Percentiles rank a stretch among this genome's conserved stretches.
Conservation (phyloP, 2,113 vertebrate species). For the Pollimyrus isidori region DNA sequence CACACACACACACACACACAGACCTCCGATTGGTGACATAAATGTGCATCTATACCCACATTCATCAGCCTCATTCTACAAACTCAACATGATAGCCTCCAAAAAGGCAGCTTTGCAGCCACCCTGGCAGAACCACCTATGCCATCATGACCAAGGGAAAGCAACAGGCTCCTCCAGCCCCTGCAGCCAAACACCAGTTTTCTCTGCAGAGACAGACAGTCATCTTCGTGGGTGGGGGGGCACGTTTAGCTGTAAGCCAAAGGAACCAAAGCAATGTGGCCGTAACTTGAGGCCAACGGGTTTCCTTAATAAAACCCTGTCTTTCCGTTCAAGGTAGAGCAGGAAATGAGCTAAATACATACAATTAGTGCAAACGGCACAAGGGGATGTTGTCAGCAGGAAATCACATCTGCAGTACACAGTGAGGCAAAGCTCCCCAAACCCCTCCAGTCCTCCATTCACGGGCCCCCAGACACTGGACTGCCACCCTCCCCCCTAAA, state of each 20-base stretch:
- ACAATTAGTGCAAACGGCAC: not conserved
- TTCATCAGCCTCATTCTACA: too few relatives aligned
- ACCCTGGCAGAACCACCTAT: not conserved
- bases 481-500: rapidly evolving
- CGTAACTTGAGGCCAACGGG: not conserved
- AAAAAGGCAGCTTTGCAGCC: too few relatives aligned
- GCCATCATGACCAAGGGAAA: not conserved
- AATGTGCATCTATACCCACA: not conserved
- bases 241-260: not conserved
- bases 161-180: not conserved
- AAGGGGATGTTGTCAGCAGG: not conserved
- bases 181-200: not conserved
- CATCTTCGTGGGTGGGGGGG: not conserved
- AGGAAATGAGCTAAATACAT: not conserved
- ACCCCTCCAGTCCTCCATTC: not conserved
- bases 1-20: not conserved
- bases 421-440: not conserved
- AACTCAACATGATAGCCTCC: too few relatives aligned
- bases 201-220: not conserved
- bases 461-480: not conserved
- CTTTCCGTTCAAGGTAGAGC: not conserved
- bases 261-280: not conserved
- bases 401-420: not conserved
- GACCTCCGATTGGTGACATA: not conserved
- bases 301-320: not conserved